Conservation (phyloP, 2,888 invertebrate genomes). For the Calliscelio sp. region DNA sequence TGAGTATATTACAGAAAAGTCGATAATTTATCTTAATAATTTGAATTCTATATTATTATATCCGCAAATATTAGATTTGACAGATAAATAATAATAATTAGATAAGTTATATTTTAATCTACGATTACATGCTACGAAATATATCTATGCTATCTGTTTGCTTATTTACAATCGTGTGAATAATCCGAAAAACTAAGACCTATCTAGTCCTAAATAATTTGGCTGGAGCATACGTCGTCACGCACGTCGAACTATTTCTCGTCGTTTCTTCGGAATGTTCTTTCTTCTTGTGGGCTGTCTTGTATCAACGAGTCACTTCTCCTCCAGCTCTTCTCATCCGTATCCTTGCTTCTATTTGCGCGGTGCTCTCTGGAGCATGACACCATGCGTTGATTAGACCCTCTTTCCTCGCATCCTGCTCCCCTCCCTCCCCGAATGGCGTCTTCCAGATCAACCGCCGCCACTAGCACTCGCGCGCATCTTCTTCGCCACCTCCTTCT, state of each 20-base stretch:
- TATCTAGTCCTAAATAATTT: slow-evolving; percentile 45
- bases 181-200: slow-evolving; percentile 14
- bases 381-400: slow-evolving; percentile 86
- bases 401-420: slow-evolving; percentile 75
- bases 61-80: too few relatives aligned
- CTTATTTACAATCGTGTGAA: too few relatives aligned
- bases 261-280: slow-evolving; percentile 60
- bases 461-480: slow-evolving; percentile 61
- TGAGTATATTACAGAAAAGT: too few relatives aligned
- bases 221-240: slow-evolving; percentile 42
- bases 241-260: slow-evolving; percentile 62
- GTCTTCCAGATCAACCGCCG: neutral
- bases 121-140: too few relatives aligned
- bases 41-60: too few relatives aligned
- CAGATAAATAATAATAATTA: too few relatives aligned
- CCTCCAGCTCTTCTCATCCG: slow-evolving; percentile 67
- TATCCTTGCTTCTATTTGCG: slow-evolving; percentile 71
- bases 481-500: slow-evolving; percentile 75
- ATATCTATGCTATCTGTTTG: too few relatives aligned
- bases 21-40: too few relatives aligned
- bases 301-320: slow-evolving; percentile 61
- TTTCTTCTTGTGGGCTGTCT: slow-evolving; percentile 59
- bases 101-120: too few relatives aligned
- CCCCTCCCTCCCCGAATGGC: slow-evolving; percentile 68
- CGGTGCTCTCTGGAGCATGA: slow-evolving; percentile 83